These are phyloP conservation scores for Resseliella maxima DNA, from an alignment of 2,888 invertebrate genomes.

Conservation along the genomic window DNA sequence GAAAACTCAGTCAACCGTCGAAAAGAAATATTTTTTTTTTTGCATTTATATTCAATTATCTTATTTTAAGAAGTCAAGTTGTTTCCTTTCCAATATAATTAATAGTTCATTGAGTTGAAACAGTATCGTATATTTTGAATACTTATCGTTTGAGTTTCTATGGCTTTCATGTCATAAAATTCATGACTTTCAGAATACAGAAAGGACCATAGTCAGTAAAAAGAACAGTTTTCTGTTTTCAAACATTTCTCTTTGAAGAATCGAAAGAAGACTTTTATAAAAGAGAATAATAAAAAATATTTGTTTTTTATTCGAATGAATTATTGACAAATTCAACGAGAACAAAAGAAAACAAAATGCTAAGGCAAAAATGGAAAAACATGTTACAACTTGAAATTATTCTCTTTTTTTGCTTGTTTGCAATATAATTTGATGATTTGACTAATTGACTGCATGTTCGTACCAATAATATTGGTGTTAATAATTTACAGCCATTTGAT, in stretches of 20 bases:
- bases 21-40: neutral
- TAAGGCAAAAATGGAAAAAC: no score
- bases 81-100: neutral
- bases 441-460: neutral
- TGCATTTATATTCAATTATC: neutral
- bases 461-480: neutral
- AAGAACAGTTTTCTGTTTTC: neutral
- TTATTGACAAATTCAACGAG: no score
- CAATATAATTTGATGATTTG: neutral
- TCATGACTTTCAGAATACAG: neutral
- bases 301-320: no score
- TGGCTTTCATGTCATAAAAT: no score
- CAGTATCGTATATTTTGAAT: neutral
- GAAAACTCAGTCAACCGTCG: neutral
- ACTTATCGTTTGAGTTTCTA: neutral
- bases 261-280: neutral
- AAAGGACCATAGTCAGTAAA: neutral
- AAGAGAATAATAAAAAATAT: no score
- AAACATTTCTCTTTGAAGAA: neutral
- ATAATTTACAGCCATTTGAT: slow-evolving; percentile 87
- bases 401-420: neutral
- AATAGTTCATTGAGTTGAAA: neutral
- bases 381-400: no score
- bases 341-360: no score
- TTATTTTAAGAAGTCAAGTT: neutral